These are phyloP conservation scores for Pseudorhombus dupliciocellatus DNA, from an alignment of 2,113 vertebrate species.

Conservation along the genomic window DNA sequence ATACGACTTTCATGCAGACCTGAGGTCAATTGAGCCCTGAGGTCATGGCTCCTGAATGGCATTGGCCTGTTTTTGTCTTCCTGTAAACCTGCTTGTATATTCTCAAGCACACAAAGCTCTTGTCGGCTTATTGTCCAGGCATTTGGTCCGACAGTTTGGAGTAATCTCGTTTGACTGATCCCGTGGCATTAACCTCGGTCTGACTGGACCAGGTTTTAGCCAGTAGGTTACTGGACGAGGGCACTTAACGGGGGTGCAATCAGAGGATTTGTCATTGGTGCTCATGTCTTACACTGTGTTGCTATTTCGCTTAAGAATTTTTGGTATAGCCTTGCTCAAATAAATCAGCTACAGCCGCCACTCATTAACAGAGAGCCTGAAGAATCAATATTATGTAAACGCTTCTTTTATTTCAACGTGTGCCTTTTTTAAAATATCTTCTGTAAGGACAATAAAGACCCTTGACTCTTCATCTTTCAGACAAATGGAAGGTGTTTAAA, in stretches of 20 bases:
- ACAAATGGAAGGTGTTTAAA: too few species aligned
- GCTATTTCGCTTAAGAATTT: neutral
- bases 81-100: neutral
- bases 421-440: too few species aligned
- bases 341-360: too few species aligned
- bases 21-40: too few species aligned
- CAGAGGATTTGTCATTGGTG: too few species aligned
- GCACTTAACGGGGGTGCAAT: neutral
- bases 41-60: neutral
- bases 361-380: too few species aligned
- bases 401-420: too few species aligned
- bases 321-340: too few species aligned
- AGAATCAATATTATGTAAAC: too few species aligned
- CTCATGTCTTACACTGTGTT: neutral
- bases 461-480: too few species aligned
- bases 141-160: slow-evolving; percentile 10
- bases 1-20: too few species aligned
- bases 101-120: slow-evolving; percentile 7
- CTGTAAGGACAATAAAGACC: too few species aligned
- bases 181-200: slow-evolving; percentile 18
- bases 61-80: neutral
- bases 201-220: neutral
- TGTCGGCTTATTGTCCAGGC: slow-evolving; percentile 4
- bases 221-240: neutral
- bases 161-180: slow-evolving; percentile 54